phyloP scores from a whole-genome alignment of 2,113 vertebrate species.

The Cyphomyrus discorhynchus region DNA sequence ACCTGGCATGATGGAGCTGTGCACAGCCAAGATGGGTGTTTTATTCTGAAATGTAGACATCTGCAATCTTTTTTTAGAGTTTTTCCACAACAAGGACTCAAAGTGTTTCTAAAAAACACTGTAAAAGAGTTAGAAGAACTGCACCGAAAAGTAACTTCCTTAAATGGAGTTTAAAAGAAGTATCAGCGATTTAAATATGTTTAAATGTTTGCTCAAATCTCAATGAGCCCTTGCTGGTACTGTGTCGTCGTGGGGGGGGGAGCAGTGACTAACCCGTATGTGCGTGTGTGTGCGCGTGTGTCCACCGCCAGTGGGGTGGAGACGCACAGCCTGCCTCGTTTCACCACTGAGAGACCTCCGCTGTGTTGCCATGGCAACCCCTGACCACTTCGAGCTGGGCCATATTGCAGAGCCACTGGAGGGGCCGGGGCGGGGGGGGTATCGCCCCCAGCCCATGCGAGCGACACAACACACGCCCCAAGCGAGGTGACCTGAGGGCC shows the following conservation, averaged over 20 bases:
- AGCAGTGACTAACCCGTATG: background rate
- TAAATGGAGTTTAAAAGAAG: background rate
- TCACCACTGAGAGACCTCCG: conserved; percentile 8
- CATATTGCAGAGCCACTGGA: conserved; percentile 13
- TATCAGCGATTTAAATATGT: background rate
- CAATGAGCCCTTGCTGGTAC: background rate
- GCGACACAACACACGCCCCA: background rate
- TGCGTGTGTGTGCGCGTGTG: background rate
- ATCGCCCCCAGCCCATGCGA: background rate
- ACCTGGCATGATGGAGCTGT: background rate
- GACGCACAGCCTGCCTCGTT: background rate
- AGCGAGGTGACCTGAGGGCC: background rate
- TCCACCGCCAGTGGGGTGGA: background rate
- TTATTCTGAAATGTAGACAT: background rate
- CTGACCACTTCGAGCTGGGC: conserved; percentile 10
- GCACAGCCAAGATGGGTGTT: background rate
- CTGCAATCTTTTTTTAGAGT: background rate
- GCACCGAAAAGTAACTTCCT: background rate
- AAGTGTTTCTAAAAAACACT: background rate
- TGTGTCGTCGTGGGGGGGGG: background rate
- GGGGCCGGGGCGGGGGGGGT: background rate
- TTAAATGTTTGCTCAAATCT: background rate
- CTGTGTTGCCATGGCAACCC: conserved; percentile 23
- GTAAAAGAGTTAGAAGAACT: background rate
- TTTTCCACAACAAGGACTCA: background rate